Percentiles rank a stretch among this genome's conserved stretches.
These are phyloP conservation scores for Acrocephalus scirpaceus DNA, from an alignment of 2,797 vertebrate genomes.

Conservation along the genomic window DNA sequence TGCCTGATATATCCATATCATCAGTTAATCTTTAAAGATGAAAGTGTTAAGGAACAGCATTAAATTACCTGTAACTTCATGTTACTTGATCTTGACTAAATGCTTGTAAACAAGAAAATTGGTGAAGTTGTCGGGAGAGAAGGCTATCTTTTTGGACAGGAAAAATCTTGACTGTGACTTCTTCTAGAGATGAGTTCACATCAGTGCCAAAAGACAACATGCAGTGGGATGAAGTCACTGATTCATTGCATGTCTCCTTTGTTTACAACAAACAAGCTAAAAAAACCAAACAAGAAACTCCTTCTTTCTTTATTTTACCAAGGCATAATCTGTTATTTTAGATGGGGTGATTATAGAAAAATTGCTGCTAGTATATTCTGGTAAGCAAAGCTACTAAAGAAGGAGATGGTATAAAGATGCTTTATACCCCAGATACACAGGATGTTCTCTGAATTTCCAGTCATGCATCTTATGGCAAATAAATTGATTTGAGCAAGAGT, in stretches of 20 bases:
- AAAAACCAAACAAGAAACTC: slow-evolving; percentile 15
- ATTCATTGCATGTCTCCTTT: background rate
- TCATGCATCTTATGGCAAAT: background rate
- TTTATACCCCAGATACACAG: background rate
- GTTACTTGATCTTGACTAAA: background rate
- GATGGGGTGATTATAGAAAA: background rate
- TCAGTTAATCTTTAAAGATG: background rate
- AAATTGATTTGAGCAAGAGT: background rate
- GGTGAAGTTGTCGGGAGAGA: background rate
- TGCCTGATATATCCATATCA: background rate
- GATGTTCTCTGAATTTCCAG: background rate
- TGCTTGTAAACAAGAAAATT: background rate
- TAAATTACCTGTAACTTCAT: background rate
- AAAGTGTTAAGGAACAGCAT: background rate
- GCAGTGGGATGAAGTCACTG: slow-evolving; percentile 28
- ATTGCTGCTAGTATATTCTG: background rate
- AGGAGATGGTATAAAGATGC: background rate
- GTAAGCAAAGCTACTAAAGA: background rate
- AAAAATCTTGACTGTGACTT: background rate
- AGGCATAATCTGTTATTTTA: background rate
- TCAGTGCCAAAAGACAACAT: background rate
- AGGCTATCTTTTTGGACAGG: background rate
- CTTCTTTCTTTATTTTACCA: background rate
- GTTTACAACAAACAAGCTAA: slow-evolving; percentile 17
- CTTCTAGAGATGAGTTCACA: background rate